A percentile compares a stretch with the other conserved stretches of the same genome.
phyloP scores from a whole-genome alignment of 1,140 invertebrate genomes.

The Drosophila murphyi region DNA sequence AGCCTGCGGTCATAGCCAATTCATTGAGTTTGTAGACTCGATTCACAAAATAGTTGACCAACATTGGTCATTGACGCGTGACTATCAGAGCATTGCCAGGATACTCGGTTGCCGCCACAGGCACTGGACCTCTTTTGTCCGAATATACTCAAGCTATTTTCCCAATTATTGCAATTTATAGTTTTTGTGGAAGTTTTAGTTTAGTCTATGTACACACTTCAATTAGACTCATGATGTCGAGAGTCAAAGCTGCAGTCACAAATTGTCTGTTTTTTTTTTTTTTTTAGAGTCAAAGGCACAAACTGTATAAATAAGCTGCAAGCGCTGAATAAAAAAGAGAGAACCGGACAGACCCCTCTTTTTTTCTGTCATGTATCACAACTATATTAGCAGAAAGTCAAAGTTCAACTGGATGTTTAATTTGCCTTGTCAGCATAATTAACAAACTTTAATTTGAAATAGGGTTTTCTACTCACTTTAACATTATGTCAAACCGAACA shows the following conservation, averaged over 20 bases:
- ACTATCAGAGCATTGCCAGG: conserved; percentile 54
- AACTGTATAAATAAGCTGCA: background rate
- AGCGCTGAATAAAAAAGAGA: background rate
- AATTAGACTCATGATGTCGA: background rate
- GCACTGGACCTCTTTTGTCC: conserved; percentile 1
- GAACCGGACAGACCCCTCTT: too few relatives aligned
- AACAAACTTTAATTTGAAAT: too few relatives aligned
- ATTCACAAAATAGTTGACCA: conserved; percentile 37
- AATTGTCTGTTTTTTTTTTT: background rate
- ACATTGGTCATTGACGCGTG: conserved; percentile 70
- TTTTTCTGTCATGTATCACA: too few relatives aligned
- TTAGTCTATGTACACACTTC: background rate
- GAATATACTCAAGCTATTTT: conserved; percentile 10
- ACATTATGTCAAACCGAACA: too few relatives aligned
- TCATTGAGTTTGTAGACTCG: conserved; percentile 21
- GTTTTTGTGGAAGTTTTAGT: conserved; percentile 52
- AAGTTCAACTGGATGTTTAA: too few relatives aligned
- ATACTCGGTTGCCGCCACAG: background rate
- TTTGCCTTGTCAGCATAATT: too few relatives aligned
- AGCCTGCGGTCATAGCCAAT: conserved; percentile 38
- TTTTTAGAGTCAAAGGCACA: background rate
- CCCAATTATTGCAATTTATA: conserved; percentile 47
- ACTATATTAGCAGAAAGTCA: too few relatives aligned
- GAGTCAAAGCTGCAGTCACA: conserved; percentile 22
- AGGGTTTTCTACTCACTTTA: too few relatives aligned